Evolutionary conservation across 2,888 invertebrate species (phyloP).

Genomic region (Ophion ventricosus): DNA sequence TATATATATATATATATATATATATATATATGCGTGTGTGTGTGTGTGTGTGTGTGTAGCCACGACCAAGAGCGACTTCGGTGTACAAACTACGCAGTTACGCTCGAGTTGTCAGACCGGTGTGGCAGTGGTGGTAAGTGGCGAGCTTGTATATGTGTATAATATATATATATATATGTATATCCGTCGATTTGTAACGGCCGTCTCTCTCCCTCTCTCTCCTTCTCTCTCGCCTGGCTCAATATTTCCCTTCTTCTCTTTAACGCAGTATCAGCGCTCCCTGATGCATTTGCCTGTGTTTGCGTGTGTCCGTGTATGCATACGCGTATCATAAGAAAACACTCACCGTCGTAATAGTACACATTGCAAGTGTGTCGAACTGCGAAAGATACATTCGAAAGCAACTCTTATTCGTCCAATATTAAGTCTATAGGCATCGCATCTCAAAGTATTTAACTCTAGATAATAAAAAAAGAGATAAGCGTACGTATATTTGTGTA

Average conservation of each 20-base stretch:
- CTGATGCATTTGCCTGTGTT: conserved; percentile 26
- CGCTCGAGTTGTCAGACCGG: conserved; percentile 75
- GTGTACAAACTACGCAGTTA: conserved; percentile 81
- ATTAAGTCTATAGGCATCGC: conserved; percentile 39
- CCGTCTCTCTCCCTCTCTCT: conserved; percentile 46
- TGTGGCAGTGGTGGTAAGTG: conserved; percentile 69
- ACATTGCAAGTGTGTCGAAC: conserved; percentile 46
- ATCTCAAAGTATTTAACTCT: conserved; percentile 41
- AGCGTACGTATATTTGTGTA: background rate
- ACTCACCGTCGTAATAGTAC: conserved; percentile 45
- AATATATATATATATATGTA: conserved; percentile 13
- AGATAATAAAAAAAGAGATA: conserved; percentile 40
- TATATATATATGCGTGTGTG: background rate
- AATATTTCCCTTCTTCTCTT: conserved; percentile 43
- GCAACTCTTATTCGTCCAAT: conserved; percentile 28
- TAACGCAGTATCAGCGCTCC: conserved; percentile 35
- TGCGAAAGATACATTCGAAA: conserved; percentile 39
- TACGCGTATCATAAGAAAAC: conserved; percentile 48
- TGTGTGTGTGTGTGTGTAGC: background rate
- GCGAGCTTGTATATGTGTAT: conserved; percentile 52
- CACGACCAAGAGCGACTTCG: conserved; percentile 61
- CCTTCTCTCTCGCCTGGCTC: conserved; percentile 23
- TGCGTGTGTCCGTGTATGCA: conserved; percentile 5
- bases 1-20: background rate
- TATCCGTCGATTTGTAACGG: conserved; percentile 55